Conservation (phyloP, 2,888 invertebrate species). For the Glyphotaelius pellucidus region DNA sequence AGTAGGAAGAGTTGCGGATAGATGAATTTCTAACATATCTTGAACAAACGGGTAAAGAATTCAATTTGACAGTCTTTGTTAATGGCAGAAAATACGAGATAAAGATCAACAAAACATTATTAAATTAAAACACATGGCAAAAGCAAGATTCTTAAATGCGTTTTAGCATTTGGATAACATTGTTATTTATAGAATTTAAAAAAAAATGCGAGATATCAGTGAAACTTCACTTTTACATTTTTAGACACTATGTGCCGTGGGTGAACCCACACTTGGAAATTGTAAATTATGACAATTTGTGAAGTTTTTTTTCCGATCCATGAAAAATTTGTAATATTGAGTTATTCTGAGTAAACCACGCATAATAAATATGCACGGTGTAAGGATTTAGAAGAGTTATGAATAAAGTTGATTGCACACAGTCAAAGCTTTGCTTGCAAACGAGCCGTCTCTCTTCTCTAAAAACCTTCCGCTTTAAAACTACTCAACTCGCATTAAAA, state of each 20-base stretch:
- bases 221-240: neutral
- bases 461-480: conserved; percentile 4
- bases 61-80: neutral
- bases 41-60: neutral
- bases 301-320: neutral
- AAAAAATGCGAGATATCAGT: neutral
- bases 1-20: neutral
- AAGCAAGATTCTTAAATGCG: conserved; percentile 41
- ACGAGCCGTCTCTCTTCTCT: neutral
- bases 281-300: neutral
- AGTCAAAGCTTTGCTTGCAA: conserved; percentile 12
- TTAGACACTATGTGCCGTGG: neutral
- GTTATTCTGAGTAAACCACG: neutral
- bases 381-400: neutral
- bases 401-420: conserved; percentile 6
- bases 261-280: neutral
- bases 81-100: neutral
- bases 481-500: conserved; percentile 48
- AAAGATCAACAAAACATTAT: neutral
- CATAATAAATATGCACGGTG: neutral
- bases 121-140: neutral
- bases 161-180: conserved; percentile 5
- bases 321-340: neutral
- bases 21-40: neutral
- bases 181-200: neutral